Conservation (phyloP, 30 jellyfish, hydroid and myxozoan species). For the Chironex yamaguchii region DNA sequence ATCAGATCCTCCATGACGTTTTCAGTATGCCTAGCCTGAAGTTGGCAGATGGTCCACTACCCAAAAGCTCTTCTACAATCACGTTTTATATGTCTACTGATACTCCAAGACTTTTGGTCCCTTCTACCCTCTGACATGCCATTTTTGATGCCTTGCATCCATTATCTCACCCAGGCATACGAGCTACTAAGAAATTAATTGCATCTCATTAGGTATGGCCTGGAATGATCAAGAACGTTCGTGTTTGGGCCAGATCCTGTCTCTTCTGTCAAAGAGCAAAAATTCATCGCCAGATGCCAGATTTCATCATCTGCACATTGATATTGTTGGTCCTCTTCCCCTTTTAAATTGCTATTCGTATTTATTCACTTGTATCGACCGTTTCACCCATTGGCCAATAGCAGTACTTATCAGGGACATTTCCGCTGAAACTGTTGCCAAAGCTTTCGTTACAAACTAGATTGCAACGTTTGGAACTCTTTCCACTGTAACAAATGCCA, state of each 20-base stretch:
- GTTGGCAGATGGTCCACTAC: not conserved
- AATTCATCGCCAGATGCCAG: slow-evolving; percentile 14
- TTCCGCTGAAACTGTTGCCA: slow-evolving; percentile 55
- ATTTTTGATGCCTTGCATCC: not conserved
- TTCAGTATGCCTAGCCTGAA: no score
- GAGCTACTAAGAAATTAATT: slow-evolving; percentile 24
- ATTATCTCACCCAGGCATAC: slow-evolving; percentile 15
- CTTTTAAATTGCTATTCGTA: not conserved
- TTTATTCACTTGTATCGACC: slow-evolving; percentile 31
- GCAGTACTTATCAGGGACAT: slow-evolving; percentile 22
- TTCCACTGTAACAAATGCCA: slow-evolving; percentile 39
- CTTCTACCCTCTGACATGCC: not conserved
- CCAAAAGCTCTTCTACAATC: not conserved
- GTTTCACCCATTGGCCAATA: slow-evolving; percentile 50
- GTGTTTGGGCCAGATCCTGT: slow-evolving; percentile 40
- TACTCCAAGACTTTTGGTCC: not conserved
- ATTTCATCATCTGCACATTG: slow-evolving; percentile 49
- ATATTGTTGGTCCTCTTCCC: slow-evolving; percentile 59
- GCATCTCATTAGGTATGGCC: slow-evolving; percentile 34
- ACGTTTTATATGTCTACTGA: not conserved
- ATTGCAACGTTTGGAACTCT: slow-evolving; percentile 49
- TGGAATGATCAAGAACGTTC: slow-evolving; percentile 26
- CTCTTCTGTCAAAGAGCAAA: slow-evolving; percentile 20
- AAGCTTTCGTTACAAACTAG: slow-evolving; percentile 21
- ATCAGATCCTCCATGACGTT: no score